Base-by-base conservation (phyloP, 2,888 invertebrate genomes). In the Glomeris marginata region DNA sequence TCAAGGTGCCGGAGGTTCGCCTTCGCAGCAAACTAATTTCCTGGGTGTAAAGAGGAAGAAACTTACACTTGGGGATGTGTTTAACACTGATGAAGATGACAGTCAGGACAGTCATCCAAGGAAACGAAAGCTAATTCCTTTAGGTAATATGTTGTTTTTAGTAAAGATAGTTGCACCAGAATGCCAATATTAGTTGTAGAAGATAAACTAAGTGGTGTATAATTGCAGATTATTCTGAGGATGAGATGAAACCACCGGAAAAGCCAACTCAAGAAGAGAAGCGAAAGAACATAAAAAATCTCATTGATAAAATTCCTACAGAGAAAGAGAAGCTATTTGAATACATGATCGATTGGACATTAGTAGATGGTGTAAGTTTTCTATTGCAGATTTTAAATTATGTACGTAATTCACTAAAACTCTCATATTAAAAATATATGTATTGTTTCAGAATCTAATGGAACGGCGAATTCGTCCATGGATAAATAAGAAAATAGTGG, bases 401-500 rank as follows among this genome's bases (percentile, higher is more conserved):
- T 48, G 48, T n/a, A 3, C 41, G 21, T 34, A n/a, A n/a, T n/a
- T n/a, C n/a, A n/a, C n/a, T n/a, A n/a, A n/a, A n/a, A n/a, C n/a
- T n/a, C n/a, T n/a, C n/a, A n/a, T n/a, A n/a, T n/a, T n/a, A n/a
- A n/a, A n/a, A n/a, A n/a, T n/a, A n/a, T 33, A 45, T 49, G 8
- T 16, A 47, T 50, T 55, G 60, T 45, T 15, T 34, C 59, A 68
- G 77, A 76, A 74, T 77, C 78, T 73, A 60, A 94, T 97, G 88
- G 92, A 95, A 67, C 84, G 84, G 66, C 81, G 95, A 67, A 94
- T 99, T 66, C 80, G 91, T 56, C 97, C 98, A 42, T 99, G 98
- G 98, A 94, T 99, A 61, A 94, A 94, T 71, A 99, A 97, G 72
- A 99, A 99, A 73, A 95, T 99, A 51, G 85, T 94, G 56, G 97